Conservation (phyloP, 1,140 invertebrate genomes). For the Sitobion miscanthi region DNA sequence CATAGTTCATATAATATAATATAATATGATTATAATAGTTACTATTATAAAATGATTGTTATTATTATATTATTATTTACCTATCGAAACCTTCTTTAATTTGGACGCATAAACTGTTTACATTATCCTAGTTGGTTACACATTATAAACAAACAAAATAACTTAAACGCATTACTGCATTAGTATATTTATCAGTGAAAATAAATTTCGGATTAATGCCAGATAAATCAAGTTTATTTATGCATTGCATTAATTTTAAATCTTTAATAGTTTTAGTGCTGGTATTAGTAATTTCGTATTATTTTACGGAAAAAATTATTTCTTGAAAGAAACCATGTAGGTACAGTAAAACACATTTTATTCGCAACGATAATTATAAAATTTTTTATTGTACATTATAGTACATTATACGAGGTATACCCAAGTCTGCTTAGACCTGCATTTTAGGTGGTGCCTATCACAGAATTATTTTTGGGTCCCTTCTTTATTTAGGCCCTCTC, state of each 20-base stretch:
- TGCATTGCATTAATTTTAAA: slow-evolving; percentile 16
- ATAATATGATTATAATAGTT: neutral
- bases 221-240: neutral
- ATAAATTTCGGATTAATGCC: slow-evolving; percentile 29
- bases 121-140: neutral
- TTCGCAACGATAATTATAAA: neutral
- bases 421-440: too few species aligned
- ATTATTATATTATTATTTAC: neutral
- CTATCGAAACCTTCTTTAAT: neutral
- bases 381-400: too few species aligned
- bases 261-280: neutral
- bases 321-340: neutral
- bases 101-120: neutral
- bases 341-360: neutral
- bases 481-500: too few species aligned
- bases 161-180: neutral
- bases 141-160: slow-evolving; percentile 29
- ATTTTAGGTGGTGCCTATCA: too few species aligned
- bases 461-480: too few species aligned
- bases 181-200: neutral
- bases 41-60: too few species aligned
- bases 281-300: neutral
- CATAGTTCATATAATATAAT: neutral
- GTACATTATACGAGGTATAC: too few species aligned
- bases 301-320: neutral